Conservation (phyloP, 2,113 vertebrate species). For the Bubo bubo region DNA sequence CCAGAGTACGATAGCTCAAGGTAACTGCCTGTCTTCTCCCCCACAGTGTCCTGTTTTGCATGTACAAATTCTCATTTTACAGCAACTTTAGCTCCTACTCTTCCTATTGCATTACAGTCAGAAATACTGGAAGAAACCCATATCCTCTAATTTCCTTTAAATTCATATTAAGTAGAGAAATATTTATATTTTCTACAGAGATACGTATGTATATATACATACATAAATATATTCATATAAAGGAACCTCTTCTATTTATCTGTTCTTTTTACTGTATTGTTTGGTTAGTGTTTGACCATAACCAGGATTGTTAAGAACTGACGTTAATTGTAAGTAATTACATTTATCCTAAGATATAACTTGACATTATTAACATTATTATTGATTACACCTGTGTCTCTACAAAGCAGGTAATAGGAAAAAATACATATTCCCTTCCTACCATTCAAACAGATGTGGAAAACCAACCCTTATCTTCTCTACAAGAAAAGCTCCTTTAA, state of each 20-base stretch:
- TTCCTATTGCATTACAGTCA: background rate
- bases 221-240: background rate
- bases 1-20: background rate
- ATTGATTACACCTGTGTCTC: background rate
- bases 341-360: slow-evolving; percentile 32
- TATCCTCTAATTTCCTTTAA: background rate
- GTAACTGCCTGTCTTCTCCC: background rate
- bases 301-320: background rate
- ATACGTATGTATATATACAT: background rate
- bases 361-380: background rate
- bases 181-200: slow-evolving; percentile 5
- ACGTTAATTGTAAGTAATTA: background rate
- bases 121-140: background rate
- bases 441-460: background rate
- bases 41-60: background rate
- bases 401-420: slow-evolving; percentile 1
- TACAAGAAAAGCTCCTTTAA: background rate
- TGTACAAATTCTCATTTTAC: background rate
- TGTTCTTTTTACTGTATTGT: background rate
- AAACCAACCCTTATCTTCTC: background rate
- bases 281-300: background rate
- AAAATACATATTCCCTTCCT: background rate
- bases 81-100: background rate
- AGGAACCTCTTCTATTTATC: background rate
- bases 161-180: background rate